Base-by-base conservation (phyloP, 37 sponge, comb jelly and placozoan genomes). In the Corticium candelabrum region DNA sequence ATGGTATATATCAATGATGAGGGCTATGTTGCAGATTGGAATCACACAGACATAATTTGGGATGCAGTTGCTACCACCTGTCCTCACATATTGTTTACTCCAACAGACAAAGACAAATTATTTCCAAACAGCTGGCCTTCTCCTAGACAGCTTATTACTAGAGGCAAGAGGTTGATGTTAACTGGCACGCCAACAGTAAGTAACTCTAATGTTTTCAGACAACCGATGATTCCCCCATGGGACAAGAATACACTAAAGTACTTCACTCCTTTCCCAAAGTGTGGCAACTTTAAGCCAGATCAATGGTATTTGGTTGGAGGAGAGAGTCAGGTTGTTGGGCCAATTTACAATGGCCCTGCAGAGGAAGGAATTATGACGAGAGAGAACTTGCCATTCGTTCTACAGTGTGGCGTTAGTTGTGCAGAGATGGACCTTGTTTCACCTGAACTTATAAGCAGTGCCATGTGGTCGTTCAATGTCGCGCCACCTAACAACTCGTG, bases 221-320 rank as follows among this genome's bases (percentile, higher is more conserved):
- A 86, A 31, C 69, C 82, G 69, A 70, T 74, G 0, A 4, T 86
- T 0, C 87, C 87, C 0, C 57, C 30, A 15, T 86, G 87, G 87
- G 87, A 86, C 69, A 57, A 82, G 40, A 82, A 86, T 37, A 78
- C 87, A 27, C 43, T 82, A 31, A 86, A 86, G 43, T 86, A 86
- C 39, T 86, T 86, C 83, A 78, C 79, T 21, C 67, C 79, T 0
- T 76, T 35, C 34, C 87, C 87, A 41, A 2, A 74, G 68, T 86
- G 87, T 74, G 87, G 87, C 29, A 74, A 74, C 4, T 86, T 72
- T 35, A 0, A 3, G 34, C 32, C 75, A 0, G 87, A 83, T 5
- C 75, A 82, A 38, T 86, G 82, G 82, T 86, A 86, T 72, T 39
- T 82, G 40, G 83, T 86, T 50, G 87, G 87, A 1, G 87, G 87